phyloP scores from a whole-genome alignment of 30 jellyfish, hydroid and myxozoan species.

The Rhopilema esculentum region DNA sequence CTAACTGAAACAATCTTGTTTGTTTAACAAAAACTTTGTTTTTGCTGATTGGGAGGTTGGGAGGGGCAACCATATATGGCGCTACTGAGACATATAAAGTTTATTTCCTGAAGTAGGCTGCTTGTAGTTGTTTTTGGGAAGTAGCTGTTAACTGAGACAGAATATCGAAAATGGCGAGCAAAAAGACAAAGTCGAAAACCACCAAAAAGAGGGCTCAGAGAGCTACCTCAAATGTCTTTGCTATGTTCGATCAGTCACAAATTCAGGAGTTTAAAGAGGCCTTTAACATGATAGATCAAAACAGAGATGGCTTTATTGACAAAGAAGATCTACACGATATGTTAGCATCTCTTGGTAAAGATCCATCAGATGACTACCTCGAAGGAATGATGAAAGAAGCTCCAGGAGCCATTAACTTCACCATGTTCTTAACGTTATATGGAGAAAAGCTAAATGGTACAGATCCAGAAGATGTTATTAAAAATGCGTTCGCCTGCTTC shows the following conservation, averaged over 20 bases:
- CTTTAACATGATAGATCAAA: constrained; percentile 99
- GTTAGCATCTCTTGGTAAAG: constrained; percentile 98
- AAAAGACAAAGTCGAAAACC: constrained; percentile 88
- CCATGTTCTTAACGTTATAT: constrained; percentile 97
- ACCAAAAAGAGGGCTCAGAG: constrained; percentile 99
- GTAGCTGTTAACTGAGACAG: background rate
- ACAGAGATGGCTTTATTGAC: constrained; percentile 99
- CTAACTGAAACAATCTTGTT: constrained; percentile 2
- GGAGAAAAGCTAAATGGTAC: constrained; percentile 99
- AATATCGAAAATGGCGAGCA: constrained; percentile 73
- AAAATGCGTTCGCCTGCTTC: constrained; percentile 98
- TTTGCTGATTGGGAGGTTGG: constrained; percentile 59
- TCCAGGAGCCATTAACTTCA: constrained; percentile 99
- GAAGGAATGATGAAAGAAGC: constrained; percentile 99
- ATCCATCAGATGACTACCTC: constrained; percentile 91
- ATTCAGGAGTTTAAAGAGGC: constrained; percentile 99
- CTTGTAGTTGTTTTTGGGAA: background rate
- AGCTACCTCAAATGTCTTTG: constrained; percentile 99
- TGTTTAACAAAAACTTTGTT: constrained; percentile 5
- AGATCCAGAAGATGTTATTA: constrained; percentile 99
- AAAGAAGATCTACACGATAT: constrained; percentile 98
- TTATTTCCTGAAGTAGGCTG: constrained; percentile 30
- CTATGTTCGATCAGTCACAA: constrained; percentile 99
- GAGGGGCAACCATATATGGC: constrained; percentile 87
- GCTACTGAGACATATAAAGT: constrained; percentile 11